phyloP scores from a whole-genome alignment of 2,888 invertebrate genomes.

The Metopia argyrocephala region DNA sequence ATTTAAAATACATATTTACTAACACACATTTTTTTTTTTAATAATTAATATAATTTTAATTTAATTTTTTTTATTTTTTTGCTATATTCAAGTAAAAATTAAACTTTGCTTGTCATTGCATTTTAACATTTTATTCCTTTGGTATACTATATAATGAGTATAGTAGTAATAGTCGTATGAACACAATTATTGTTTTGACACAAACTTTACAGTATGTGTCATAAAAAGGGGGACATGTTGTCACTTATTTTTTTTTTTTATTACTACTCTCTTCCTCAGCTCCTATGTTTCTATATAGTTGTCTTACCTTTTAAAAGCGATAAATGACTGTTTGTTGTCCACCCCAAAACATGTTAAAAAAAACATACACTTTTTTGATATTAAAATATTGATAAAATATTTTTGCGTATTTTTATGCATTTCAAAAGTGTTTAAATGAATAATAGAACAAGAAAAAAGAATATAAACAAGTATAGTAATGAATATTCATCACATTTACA shows the following conservation, averaged over 20 bases:
- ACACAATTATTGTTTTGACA: slow-evolving; percentile 21
- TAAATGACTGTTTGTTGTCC: slow-evolving; percentile 57
- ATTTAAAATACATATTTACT: no score
- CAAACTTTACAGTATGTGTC: slow-evolving; percentile 38
- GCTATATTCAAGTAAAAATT: slow-evolving; percentile 39
- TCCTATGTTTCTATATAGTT: not conserved
- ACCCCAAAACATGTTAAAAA: slow-evolving; percentile 50
- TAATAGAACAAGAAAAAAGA: no score
- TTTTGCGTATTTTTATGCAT: slow-evolving; percentile 12
- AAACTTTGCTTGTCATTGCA: slow-evolving; percentile 43
- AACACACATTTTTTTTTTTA: no score
- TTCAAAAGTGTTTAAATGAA: slow-evolving; percentile 8
- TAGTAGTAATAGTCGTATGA: not conserved
- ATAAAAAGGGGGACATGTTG: slow-evolving; percentile 47
- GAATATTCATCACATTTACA: slow-evolving; percentile 38
- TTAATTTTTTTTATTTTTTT: not conserved
- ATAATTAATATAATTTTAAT: not conserved
- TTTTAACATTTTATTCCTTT: slow-evolving; percentile 26
- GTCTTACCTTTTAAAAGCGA: slow-evolving; percentile 8
- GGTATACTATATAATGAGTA: not conserved
- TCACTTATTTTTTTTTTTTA: slow-evolving; percentile 32
- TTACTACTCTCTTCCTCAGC: not conserved
- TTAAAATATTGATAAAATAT: slow-evolving; percentile 44
- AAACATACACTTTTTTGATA: slow-evolving; percentile 21
- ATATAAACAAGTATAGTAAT: slow-evolving; percentile 10